Conservation (phyloP, 2,888 invertebrate genomes). For the Lacanobia oleracea region DNA sequence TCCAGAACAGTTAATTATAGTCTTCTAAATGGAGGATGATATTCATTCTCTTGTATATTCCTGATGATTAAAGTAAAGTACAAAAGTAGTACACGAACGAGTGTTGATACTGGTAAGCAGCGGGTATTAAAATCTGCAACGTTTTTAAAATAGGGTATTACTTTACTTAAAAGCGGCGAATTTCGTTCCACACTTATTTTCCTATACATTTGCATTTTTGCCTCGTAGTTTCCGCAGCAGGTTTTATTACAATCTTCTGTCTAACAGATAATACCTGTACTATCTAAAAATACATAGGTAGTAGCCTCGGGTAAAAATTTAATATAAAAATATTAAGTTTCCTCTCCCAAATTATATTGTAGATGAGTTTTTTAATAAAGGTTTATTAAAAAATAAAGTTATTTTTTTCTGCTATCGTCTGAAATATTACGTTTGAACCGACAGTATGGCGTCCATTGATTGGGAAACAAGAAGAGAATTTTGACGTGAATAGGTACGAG, state of each 20-base stretch:
- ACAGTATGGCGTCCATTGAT: slow-evolving; percentile 48
- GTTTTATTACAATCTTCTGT: slow-evolving; percentile 51
- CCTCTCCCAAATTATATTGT: slow-evolving; percentile 51
- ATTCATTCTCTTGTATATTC: background rate
- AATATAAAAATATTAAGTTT: slow-evolving; percentile 60
- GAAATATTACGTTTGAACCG: slow-evolving; percentile 50
- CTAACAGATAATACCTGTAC: slow-evolving; percentile 46
- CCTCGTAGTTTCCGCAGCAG: slow-evolving; percentile 30
- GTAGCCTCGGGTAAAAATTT: slow-evolving; percentile 48
- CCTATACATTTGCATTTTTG: slow-evolving; percentile 54
- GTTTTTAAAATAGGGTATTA: slow-evolving; percentile 9
- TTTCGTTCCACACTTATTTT: slow-evolving; percentile 37
- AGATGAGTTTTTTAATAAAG: slow-evolving; percentile 69
- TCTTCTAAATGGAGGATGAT: background rate
- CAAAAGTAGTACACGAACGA: background rate
- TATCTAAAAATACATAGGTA: slow-evolving; percentile 44
- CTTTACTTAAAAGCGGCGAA: slow-evolving; percentile 16
- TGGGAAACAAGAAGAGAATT: slow-evolving; percentile 59
- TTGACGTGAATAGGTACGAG: slow-evolving; percentile 33
- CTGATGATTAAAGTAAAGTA: background rate
- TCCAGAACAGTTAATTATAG: background rate
- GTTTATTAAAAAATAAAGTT: slow-evolving; percentile 65
- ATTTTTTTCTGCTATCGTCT: slow-evolving; percentile 36
- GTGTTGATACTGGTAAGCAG: background rate
- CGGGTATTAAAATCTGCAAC: background rate